These are phyloP conservation scores for Tortrix viridana DNA, from an alignment of 2,888 invertebrate species.

Conservation along the genomic window DNA sequence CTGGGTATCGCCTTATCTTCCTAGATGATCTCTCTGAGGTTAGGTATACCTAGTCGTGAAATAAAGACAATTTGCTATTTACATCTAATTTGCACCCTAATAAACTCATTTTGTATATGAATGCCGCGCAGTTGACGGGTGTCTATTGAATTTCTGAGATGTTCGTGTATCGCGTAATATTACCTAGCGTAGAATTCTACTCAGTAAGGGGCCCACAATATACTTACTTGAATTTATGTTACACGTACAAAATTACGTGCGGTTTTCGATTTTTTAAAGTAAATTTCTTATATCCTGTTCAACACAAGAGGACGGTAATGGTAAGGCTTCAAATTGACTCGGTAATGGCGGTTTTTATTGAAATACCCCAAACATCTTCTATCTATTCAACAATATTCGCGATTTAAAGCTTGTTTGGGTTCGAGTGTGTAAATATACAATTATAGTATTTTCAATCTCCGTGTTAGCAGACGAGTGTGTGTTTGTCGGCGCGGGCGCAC, in stretches of 20 bases:
- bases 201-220: not conserved
- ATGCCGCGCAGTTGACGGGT: too few species aligned
- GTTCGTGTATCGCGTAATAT: too few species aligned
- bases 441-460: slow-evolving; percentile 44
- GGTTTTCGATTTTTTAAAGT: not conserved
- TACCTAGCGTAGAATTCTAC: too few species aligned
- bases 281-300: slow-evolving; percentile 11
- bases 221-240: not conserved
- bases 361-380: slow-evolving; percentile 12
- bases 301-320: slow-evolving; percentile 4
- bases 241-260: not conserved
- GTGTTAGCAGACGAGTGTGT: slow-evolving; percentile 41
- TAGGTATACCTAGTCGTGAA: too few species aligned
- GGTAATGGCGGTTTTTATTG: slow-evolving; percentile 10
- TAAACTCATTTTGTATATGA: too few species aligned
- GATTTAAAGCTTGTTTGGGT: slow-evolving; percentile 40
- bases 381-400: slow-evolving; percentile 20
- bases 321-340: slow-evolving; percentile 3
- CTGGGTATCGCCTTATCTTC: slow-evolving; percentile 21
- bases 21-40: not conserved
- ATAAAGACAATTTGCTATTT: too few species aligned
- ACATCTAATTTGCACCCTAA: too few species aligned
- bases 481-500: slow-evolving; percentile 66
- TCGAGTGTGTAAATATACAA: slow-evolving; percentile 60
- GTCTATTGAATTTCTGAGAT: too few species aligned